Percentiles rank a stretch among this genome's conserved stretches.
phyloP scores from a whole-genome alignment of 30 jellyfish, hydroid and myxozoan species.

The Hydra vulgaris region DNA sequence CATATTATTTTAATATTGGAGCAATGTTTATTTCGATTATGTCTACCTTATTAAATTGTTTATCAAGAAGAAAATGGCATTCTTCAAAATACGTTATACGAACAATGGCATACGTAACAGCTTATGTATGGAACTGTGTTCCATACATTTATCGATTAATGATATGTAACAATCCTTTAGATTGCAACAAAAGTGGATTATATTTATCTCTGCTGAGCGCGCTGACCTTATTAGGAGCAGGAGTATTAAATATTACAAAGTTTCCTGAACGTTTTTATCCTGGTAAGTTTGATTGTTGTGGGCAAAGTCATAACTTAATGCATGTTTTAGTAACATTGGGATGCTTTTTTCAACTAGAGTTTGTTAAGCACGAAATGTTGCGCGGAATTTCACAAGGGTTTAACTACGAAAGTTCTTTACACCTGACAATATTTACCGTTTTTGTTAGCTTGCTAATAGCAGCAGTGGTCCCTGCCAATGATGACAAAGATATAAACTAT shows the following conservation, averaged over 20 bases:
- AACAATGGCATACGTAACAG: not conserved
- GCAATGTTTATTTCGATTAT: not conserved
- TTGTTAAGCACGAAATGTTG: not conserved
- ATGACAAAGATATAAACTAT: too few relatives aligned
- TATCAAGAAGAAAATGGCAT: not conserved
- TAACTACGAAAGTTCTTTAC: not conserved
- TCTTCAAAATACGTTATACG: slow-evolving; percentile 3
- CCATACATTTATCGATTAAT: not conserved
- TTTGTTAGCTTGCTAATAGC: not conserved
- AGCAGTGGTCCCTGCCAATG: not conserved
- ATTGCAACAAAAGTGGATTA: not conserved
- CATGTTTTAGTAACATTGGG: slow-evolving; percentile 10
- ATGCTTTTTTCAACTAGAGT: not conserved
- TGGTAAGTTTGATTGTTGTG: slow-evolving; percentile 12
- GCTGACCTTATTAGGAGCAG: not conserved
- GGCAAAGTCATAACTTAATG: slow-evolving; percentile 16
- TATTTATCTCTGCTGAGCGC: not conserved
- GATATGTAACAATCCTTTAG: not conserved
- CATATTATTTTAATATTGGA: not conserved
- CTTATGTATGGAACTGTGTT: not conserved
- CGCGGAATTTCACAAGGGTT: not conserved
- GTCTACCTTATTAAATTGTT: slow-evolving; percentile 6
- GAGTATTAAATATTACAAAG: not conserved
- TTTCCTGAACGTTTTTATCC: slow-evolving; percentile 22
- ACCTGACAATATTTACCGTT: not conserved